Base-by-base conservation (phyloP, 92 coral and sea anemone species). In the Paragorgia papillata region DNA sequence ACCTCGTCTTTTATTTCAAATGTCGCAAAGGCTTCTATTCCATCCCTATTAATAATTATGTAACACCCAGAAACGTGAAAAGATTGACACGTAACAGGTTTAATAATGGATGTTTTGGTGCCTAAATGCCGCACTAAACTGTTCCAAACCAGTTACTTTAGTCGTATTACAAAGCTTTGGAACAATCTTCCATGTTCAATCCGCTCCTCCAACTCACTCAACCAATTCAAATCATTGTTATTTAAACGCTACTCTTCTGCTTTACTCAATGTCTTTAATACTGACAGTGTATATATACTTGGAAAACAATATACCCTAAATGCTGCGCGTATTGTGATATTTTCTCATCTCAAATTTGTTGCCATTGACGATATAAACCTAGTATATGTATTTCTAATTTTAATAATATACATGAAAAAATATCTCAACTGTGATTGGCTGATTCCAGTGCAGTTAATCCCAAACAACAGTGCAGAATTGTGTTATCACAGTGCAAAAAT, bases 121-220 rank as follows among this genome's bases (percentile, higher is more conserved):
- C 53, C n/a, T 46, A 46, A 46, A 46, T 46, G 53, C 53, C 53
- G n/a, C n/a, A 46, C n/a, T 15, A 46, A 46, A 46, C 53, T 46
- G 12, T 46, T 7, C 53, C 53, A 46, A 46, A 46, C 53, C 53
- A 46, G 53, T 46, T 46, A 46, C n/a, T 37, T 37, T 37, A 37
- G 4, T 37, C 43, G 10, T 37, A 37, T 37, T 37, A 37, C 43
- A 37, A 37, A 37, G 43, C 43, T 37, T 4, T 37, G 43, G 43
- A 46, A 46, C 15, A 15, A 46, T 7, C 9, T 46, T 6, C n/a
- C 53, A 6, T 46, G 53, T 46, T 6, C n/a, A 46, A 46, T 46
- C 15, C n/a, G n/a, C 15, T 6, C 17, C n/a, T 7, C 53, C 15
- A 46, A 46, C n/a, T 7, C 53, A 46, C 53, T 46, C 12, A 37